These are phyloP conservation scores for Psix sp. DNA, from an alignment of 1,140 invertebrate genomes.

Conservation along the genomic window DNA sequence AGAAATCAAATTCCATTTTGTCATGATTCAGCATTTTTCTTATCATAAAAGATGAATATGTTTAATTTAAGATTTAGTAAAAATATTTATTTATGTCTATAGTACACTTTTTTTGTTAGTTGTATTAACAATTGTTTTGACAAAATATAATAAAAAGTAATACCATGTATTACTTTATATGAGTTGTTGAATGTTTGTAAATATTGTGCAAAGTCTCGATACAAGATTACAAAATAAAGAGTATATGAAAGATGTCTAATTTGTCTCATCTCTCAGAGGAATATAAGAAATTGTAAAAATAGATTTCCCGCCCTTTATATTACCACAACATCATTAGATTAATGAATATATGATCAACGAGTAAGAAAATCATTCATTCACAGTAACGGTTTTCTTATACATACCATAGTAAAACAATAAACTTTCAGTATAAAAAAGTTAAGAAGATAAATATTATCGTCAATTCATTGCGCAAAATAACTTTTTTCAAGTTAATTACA, in stretches of 20 bases:
- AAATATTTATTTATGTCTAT: too few relatives aligned
- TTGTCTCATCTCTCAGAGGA: conserved; percentile 13
- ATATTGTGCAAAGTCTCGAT: too few relatives aligned
- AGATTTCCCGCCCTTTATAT: conserved; percentile 11
- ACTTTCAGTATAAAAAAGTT: conserved; percentile 24
- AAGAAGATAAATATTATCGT: conserved; percentile 22
- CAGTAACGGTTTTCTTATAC: conserved; percentile 5
- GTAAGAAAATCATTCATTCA: conserved; percentile 14
- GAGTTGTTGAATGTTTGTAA: too few relatives aligned
- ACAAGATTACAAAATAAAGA: neutral
- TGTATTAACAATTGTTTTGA: too few relatives aligned
- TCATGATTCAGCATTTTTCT: too few relatives aligned
- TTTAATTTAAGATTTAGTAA: too few relatives aligned
- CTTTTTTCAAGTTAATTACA: neutral
- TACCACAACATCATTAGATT: conserved; percentile 6
- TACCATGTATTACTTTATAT: too few relatives aligned
- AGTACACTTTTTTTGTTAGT: too few relatives aligned
- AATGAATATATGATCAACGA: conserved; percentile 12
- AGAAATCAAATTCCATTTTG: conserved; percentile 76
- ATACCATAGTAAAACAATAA: conserved; percentile 2
- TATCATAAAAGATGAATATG: too few relatives aligned
- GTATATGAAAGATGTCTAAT: neutral
- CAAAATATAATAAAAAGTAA: too few relatives aligned
- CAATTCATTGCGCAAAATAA: conserved; percentile 2
- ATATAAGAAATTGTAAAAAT: conserved; percentile 35